These are phyloP conservation scores for Phyto melanocephala DNA, from an alignment of 2,888 invertebrate species.

Conservation along the genomic window DNA sequence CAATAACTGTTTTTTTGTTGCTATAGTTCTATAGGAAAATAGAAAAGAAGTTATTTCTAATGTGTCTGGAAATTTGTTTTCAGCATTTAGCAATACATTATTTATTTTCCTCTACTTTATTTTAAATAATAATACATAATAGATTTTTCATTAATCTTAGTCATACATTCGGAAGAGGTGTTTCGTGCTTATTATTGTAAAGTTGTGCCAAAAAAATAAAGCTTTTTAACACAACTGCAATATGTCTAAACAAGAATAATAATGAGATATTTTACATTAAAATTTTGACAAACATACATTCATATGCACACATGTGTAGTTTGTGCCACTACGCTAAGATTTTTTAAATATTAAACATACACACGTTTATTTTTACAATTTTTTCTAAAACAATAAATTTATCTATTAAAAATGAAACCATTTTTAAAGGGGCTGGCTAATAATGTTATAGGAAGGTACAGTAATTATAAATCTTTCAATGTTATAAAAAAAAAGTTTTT, in stretches of 20 bases:
- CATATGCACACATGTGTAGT: neutral
- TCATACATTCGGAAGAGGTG: neutral
- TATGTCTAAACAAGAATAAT: neutral
- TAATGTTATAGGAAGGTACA: too few relatives aligned
- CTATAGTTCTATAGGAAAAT: slow-evolving; percentile 40
- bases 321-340: slow-evolving; percentile 6
- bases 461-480: too few relatives aligned
- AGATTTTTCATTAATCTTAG: neutral
- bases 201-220: slow-evolving; percentile 7
- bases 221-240: neutral
- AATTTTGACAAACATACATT: too few relatives aligned
- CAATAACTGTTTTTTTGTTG: slow-evolving; percentile 11
- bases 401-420: too few relatives aligned
- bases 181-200: neutral
- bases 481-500: too few relatives aligned
- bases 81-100: neutral
- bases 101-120: neutral
- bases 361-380: slow-evolving; percentile 17
- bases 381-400: slow-evolving; percentile 4
- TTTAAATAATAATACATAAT: neutral
- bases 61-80: slow-evolving; percentile 16
- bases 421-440: too few relatives aligned
- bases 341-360: neutral
- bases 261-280: neutral
- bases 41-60: neutral